These are phyloP conservation scores for Crocidura indochinensis DNA, from an alignment of 2,797 vertebrate species.

Conservation along the genomic window DNA sequence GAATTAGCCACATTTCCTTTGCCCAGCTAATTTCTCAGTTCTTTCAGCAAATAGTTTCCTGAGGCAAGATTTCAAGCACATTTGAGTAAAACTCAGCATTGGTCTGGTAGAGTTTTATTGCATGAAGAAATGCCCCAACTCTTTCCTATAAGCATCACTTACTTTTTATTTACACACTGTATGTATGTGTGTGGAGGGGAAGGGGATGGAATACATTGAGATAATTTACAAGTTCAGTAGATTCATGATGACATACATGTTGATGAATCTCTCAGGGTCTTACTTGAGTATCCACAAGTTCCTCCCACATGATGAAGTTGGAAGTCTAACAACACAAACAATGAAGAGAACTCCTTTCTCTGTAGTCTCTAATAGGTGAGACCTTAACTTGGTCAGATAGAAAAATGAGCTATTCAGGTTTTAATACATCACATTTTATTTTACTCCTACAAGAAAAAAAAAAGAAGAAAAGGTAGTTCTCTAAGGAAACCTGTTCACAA, in stretches of 20 bases:
- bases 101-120: slow-evolving; percentile 38
- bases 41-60: slow-evolving; percentile 71
- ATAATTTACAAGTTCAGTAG: slow-evolving; percentile 31
- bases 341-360: not conserved
- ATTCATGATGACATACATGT: not conserved
- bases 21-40: slow-evolving; percentile 74
- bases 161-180: not conserved
- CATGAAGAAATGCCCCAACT: not conserved
- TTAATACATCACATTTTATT: slow-evolving; percentile 58
- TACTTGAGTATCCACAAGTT: not conserved
- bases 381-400: not conserved
- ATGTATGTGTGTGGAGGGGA: not conserved
- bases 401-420: slow-evolving; percentile 1
- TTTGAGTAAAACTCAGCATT: slow-evolving; percentile 61
- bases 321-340: not conserved
- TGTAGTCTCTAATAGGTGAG: too few relatives aligned
- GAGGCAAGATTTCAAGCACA: slow-evolving; percentile 60
- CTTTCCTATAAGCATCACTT: slow-evolving; percentile 55
- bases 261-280: not conserved
- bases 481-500: not conserved
- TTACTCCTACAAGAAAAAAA: slow-evolving; percentile 6
- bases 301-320: rapidly evolving
- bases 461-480: slow-evolving; percentile 6
- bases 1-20: slow-evolving; percentile 63
- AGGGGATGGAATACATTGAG: not conserved